Evolutionary conservation across 1,140 invertebrate species (phyloP).

Genomic region (Metopolophium dirhodum): DNA sequence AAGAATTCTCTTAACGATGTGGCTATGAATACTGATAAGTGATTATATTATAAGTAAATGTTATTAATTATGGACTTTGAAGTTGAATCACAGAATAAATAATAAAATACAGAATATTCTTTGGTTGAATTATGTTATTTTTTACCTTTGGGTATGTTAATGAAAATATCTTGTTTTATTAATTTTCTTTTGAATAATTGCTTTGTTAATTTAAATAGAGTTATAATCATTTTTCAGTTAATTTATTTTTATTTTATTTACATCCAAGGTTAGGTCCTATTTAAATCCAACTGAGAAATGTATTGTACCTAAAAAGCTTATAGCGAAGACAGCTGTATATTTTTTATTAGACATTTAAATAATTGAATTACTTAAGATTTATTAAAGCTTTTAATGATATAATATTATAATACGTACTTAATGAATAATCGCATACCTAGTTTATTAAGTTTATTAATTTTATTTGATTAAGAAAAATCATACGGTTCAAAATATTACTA

Average conservation of each 20-base stretch:
- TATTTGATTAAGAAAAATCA: not conserved
- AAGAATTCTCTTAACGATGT: not conserved
- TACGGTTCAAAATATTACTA: not conserved
- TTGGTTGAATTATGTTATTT: not conserved
- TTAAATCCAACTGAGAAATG: not conserved
- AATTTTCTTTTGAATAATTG: not conserved
- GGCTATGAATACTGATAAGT: not conserved
- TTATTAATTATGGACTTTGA: slow-evolving; percentile 13
- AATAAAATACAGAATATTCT: slow-evolving; percentile 1
- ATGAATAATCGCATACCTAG: not conserved
- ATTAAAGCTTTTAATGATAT: not conserved
- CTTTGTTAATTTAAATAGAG: not conserved
- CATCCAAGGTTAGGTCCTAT: not conserved
- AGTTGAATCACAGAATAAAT: slow-evolving; percentile 8
- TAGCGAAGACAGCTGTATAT: not conserved
- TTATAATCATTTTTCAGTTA: slow-evolving; percentile 3
- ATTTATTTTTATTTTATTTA: slow-evolving; percentile 5
- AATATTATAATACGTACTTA: not conserved
- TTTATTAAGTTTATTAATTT: not conserved
- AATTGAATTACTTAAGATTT: not conserved
- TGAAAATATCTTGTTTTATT: not conserved
- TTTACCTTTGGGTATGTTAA: not conserved
- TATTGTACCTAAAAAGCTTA: not conserved
- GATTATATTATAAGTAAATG: not conserved
- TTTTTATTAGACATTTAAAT: not conserved